phyloP scores from a whole-genome alignment of 2,113 vertebrate genomes.

The Poecile atricapillus region DNA sequence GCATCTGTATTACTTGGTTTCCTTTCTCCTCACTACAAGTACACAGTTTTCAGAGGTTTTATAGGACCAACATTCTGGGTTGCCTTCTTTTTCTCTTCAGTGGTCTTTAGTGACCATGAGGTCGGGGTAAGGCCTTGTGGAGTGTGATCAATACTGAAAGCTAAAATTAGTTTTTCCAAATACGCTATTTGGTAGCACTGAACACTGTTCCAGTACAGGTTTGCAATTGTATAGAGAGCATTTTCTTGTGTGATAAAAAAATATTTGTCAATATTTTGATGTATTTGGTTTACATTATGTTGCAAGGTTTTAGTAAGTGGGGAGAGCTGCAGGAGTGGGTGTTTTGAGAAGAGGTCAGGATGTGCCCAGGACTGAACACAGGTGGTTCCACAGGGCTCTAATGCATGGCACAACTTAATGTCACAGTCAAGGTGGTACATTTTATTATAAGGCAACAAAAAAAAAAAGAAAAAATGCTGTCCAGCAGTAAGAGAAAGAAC shows the following conservation, averaged over 20 bases:
- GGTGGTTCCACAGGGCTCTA: fast-evolving
- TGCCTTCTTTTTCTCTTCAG: background rate
- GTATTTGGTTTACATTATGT: background rate
- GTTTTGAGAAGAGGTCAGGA: background rate
- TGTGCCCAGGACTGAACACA: background rate
- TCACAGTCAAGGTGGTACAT: background rate
- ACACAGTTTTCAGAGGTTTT: background rate
- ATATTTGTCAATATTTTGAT: background rate
- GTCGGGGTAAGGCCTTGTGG: background rate
- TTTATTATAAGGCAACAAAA: background rate
- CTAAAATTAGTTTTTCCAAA: background rate
- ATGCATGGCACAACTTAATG: background rate
- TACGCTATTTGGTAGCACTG: background rate
- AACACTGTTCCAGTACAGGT: background rate
- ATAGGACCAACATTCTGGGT: background rate
- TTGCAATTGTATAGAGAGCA: background rate
- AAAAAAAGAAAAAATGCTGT: background rate
- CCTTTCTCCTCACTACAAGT: background rate
- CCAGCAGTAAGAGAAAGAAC: background rate
- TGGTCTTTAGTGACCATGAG: background rate
- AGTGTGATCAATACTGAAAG: background rate
- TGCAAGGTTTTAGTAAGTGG: background rate
- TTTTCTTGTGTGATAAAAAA: background rate
- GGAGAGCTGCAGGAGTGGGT: background rate
- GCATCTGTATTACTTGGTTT: background rate